Evolutionary conservation across 2,797 vertebrate species (phyloP).

Genomic region (Corythornis leucogaster): DNA sequence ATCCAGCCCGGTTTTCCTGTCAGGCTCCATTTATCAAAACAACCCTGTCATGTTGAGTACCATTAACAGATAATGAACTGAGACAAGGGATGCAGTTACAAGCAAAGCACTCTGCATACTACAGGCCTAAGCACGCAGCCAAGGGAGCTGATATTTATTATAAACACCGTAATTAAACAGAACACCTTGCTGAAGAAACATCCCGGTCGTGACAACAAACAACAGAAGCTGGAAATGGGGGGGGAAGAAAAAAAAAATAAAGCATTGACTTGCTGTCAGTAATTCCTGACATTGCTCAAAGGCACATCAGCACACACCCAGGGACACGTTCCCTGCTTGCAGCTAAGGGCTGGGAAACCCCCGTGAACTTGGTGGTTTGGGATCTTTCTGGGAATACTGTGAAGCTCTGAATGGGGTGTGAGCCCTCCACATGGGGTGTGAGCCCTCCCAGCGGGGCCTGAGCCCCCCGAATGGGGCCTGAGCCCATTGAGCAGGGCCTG

Average conservation of each 20-base stretch:
- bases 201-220: conserved; percentile 46
- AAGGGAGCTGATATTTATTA: conserved; percentile 84
- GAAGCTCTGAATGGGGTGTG: not conserved
- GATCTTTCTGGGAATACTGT: not conserved
- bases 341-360: not conserved
- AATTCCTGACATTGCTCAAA: not conserved
- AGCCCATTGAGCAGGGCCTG: too few species aligned
- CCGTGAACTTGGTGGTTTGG: not conserved
- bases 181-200: conserved; percentile 70
- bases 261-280: conserved; percentile 23
- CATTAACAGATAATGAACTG: conserved; percentile 98
- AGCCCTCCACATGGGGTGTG: too few species aligned
- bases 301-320: not conserved
- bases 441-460: not conserved
- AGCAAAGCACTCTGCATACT: conserved; percentile 88
- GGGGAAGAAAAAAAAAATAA: not conserved
- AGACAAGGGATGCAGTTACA: conserved; percentile 93
- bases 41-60: conserved; percentile 94
- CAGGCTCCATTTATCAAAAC: conserved; percentile 93
- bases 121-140: conserved; percentile 91
- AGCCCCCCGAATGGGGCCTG: too few species aligned
- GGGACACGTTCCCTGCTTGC: not conserved
- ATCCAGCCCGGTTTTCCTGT: conserved; percentile 91
- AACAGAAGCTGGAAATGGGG: conserved; percentile 39
- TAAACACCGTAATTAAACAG: conserved; percentile 75